Conservation (phyloP, 1,140 invertebrate species). For the Heliconius melpomene region DNA sequence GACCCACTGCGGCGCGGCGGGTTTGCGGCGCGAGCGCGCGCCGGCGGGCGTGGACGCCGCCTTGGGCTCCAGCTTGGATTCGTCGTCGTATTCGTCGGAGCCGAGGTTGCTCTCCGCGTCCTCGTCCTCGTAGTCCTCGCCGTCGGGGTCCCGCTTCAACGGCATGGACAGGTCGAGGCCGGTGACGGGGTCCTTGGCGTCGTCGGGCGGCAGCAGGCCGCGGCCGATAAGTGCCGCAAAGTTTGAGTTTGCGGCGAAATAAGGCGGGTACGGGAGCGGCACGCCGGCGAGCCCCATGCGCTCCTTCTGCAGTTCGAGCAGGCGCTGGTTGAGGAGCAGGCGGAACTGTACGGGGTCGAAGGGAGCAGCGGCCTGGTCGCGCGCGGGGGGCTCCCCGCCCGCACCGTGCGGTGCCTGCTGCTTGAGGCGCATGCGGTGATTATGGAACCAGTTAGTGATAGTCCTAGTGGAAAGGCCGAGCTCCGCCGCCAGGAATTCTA, state of each 20-base stretch:
- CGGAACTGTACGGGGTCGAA: constrained; percentile 96
- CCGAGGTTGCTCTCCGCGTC: constrained; percentile 89
- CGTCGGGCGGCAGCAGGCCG: constrained; percentile 82
- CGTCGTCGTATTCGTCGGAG: constrained; percentile 87
- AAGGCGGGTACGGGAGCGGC: constrained; percentile 87
- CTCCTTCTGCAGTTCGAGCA: constrained; percentile 92
- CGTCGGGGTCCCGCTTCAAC: constrained; percentile 88
- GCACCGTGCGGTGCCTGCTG: constrained; percentile 90
- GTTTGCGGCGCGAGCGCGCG: constrained; percentile 87
- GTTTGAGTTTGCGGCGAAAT: constrained; percentile 87
- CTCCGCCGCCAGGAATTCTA: constrained; percentile 96
- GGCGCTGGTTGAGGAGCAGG: constrained; percentile 91
- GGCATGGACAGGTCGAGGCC: constrained; percentile 92
- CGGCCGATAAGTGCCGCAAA: constrained; percentile 87
- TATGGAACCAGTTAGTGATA: constrained; percentile 99
- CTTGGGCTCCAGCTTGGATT: constrained; percentile 80
- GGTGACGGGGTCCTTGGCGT: constrained; percentile 88
- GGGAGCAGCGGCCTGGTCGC: constrained; percentile 85
- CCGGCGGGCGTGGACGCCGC: constrained; percentile 77
- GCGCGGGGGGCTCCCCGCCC: constrained; percentile 85
- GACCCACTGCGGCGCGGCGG: constrained; percentile 97
- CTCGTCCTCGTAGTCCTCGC: constrained; percentile 88
- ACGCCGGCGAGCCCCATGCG: constrained; percentile 87
- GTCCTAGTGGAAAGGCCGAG: constrained; percentile 96
- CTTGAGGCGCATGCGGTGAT: constrained; percentile 98